phyloP scores from a whole-genome alignment of 2,113 vertebrate genomes.

The Polypterus senegalus region DNA sequence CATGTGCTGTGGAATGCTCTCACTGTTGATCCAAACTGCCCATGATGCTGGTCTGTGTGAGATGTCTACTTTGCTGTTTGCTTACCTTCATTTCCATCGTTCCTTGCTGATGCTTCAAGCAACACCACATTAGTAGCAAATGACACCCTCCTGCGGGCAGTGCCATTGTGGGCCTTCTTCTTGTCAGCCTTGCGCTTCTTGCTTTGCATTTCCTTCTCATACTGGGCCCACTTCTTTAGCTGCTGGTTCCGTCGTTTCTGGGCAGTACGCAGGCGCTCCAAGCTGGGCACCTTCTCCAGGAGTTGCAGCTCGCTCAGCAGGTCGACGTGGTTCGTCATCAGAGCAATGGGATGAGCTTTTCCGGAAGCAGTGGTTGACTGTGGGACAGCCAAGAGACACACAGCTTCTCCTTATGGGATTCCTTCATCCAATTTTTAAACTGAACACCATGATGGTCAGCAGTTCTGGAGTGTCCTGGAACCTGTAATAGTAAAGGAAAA shows the following conservation, averaged over 20 bases:
- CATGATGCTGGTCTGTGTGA: no score
- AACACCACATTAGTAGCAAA: constrained; percentile 84
- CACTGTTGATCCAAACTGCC: no score
- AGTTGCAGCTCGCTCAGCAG: constrained; percentile 88
- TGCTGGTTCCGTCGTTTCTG: constrained; percentile 89
- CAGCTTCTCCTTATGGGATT: not conserved
- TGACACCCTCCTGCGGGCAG: constrained; percentile 62
- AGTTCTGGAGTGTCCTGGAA: not conserved
- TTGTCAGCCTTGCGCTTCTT: constrained; percentile 80
- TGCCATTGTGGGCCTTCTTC: constrained; percentile 40
- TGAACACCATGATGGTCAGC: constrained; percentile 17
- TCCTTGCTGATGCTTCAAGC: constrained; percentile 83
- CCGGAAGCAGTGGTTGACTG: no score
- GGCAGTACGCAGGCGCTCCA: constrained; percentile 80
- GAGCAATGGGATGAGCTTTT: constrained; percentile 12
- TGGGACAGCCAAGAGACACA: no score
- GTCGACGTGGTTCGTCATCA: constrained; percentile 85
- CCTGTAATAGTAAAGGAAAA: no score
- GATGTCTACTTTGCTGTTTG: no score
- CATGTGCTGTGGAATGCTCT: no score
- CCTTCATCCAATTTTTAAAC: constrained; percentile 9
- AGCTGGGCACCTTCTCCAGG: constrained; percentile 86
- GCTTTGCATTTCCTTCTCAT: constrained; percentile 89
- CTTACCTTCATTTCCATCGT: constrained; percentile 86
- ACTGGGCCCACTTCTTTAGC: constrained; percentile 89